A percentile compares a stretch with the other conserved stretches of the same genome.
Evolutionary conservation across 2,888 invertebrate genomes (phyloP).

Genomic region (Trachelus stipa): DNA sequence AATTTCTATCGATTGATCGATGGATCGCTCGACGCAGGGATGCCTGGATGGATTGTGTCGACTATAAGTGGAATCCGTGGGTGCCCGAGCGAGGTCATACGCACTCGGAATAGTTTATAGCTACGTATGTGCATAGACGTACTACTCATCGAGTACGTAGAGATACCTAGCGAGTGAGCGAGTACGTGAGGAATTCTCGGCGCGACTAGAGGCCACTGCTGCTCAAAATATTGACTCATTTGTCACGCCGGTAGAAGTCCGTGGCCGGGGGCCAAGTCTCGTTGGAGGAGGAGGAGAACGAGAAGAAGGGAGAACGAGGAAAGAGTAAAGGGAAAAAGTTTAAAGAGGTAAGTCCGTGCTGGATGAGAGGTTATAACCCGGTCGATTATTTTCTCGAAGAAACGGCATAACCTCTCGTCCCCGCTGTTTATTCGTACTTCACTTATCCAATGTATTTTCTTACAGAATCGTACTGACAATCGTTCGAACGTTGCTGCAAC

Average conservation of each 20-base stretch:
- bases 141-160: neutral
- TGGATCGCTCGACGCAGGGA: neutral
- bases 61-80: conserved; percentile 37
- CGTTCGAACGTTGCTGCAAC: neutral
- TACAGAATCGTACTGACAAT: neutral
- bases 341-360: neutral
- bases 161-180: neutral
- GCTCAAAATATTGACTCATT: conserved; percentile 23
- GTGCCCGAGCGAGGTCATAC: conserved; percentile 41
- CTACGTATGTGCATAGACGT: neutral
- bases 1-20: neutral
- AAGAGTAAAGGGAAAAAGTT: neutral
- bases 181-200: conserved; percentile 16
- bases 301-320: neutral
- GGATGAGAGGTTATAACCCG: neutral
- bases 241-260: conserved; percentile 15
- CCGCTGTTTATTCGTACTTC: too few species aligned
- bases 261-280: neutral
- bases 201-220: conserved; percentile 4
- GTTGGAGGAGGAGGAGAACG: neutral
- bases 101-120: conserved; percentile 37
- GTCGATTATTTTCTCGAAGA: neutral
- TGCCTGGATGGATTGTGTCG: neutral
- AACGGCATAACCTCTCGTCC: neutral
- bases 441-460: accelerated